Evolutionary conservation across 2,888 invertebrate genomes (phyloP), one percentile per base, ranked within the genome.

Genomic region (Pharmacophagus antenor): DNA sequence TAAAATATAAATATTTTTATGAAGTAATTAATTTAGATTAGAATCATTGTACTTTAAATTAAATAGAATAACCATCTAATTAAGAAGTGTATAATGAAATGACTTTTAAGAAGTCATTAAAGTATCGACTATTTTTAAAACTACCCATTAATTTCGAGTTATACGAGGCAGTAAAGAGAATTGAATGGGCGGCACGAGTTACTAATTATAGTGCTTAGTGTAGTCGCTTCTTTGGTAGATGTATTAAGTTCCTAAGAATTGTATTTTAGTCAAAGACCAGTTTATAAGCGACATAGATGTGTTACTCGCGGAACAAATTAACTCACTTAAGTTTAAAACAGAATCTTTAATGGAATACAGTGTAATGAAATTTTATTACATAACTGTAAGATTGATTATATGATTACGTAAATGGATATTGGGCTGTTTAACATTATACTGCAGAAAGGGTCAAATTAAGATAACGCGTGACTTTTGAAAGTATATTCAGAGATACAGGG

Each of bases 101-200:
- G 41, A 53, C 25, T 48, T 53, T 48, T 58, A 53, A 58, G 48
- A 53, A 58, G 44, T 54, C 41, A 62, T 64, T 64, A 61, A 64
- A 62, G 46, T 54, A 51, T 60, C 64, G 62, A 59, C 78, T 76
- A 78, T 73, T 70, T 44, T 72, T 72, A 70, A 72, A 76, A 74
- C 67, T 70, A 67, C 64, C 65, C 60, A 70, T 69, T 79, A 79
- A 82, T 82, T 79, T 76, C 71, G 76, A 31, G 46, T 51, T 49
- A 44, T 50, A 64, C 42, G 48, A 53, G 62, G 64, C 65, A 65
- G 64, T 66, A 67, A 59, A 65, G 62, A 58, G 61, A 57, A 72
- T 72, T 70, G 71, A 73, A 73, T 77, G 73, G 77, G 77, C 73
- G 80, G 73, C 66, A 70, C 74, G 70, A 61, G 70, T 49, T 51